Evolutionary conservation across 2,888 invertebrate species (phyloP).

Genomic region (Julus scanicus): DNA sequence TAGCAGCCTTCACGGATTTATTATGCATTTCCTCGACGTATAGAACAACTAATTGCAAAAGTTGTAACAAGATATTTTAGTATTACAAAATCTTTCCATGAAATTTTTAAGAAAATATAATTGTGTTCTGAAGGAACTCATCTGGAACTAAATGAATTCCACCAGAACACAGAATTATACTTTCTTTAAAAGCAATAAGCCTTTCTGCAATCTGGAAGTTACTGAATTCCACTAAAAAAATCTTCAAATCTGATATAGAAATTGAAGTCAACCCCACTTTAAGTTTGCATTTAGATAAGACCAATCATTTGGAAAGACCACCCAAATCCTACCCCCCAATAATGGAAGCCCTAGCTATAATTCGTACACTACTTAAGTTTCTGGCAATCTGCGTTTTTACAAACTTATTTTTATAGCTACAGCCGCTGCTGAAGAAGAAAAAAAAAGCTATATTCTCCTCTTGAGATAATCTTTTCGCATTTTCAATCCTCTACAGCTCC

Average conservation of each 20-base stretch:
- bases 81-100: too few relatives aligned
- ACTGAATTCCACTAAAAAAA: not conserved
- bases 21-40: too few relatives aligned
- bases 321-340: not conserved
- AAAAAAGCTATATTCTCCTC: not conserved
- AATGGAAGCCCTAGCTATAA: not conserved
- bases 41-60: too few relatives aligned
- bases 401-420: not conserved
- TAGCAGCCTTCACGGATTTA: too few relatives aligned
- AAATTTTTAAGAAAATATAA: too few relatives aligned
- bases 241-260: not conserved
- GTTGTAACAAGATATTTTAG: too few relatives aligned
- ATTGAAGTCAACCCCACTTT: too few relatives aligned
- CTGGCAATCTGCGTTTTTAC: not conserved
- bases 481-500: not conserved
- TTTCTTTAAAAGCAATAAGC: too few relatives aligned
- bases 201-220: too few relatives aligned
- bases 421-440: not conserved
- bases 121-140: too few relatives aligned
- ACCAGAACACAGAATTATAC: too few relatives aligned
- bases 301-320: not conserved
- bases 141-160: too few relatives aligned
- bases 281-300: not conserved
- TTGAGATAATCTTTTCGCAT: not conserved
- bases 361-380: not conserved